A percentile compares a stretch with the other conserved stretches of the same genome.
These are phyloP conservation scores for Syngnathus floridae DNA, from an alignment of 2,113 vertebrate species.

Conservation along the genomic window DNA sequence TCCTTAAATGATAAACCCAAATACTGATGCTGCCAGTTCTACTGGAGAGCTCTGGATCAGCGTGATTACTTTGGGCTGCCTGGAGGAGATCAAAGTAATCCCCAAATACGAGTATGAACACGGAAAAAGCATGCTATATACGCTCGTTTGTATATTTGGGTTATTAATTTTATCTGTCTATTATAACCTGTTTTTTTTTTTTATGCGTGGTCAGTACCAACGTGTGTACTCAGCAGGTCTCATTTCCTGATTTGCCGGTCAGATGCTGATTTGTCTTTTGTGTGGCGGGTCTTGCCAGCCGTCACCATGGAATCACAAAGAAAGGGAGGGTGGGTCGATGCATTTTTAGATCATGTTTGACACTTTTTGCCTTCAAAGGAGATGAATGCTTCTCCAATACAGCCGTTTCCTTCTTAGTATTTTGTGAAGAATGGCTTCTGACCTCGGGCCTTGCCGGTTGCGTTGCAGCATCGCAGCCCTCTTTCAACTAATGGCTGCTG, in stretches of 20 bases:
- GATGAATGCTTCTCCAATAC: conserved; percentile 33
- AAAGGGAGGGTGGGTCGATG: conserved; percentile 58
- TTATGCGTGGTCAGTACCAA: conserved; percentile 34
- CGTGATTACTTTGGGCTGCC: conserved; percentile 56
- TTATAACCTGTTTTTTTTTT: background rate
- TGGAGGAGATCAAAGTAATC: conserved; percentile 59
- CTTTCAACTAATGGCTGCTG: conserved; percentile 20
- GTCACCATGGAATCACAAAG: conserved; percentile 81
- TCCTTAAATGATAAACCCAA: conserved; percentile 47
- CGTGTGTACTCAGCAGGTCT: conserved; percentile 72
- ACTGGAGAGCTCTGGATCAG: conserved; percentile 54
- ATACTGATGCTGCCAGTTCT: conserved; percentile 44
- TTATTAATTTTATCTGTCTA: background rate
- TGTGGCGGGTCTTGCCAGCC: conserved; percentile 75
- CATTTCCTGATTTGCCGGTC: conserved; percentile 74
- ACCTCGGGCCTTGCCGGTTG: conserved; percentile 16
- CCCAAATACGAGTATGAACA: conserved; percentile 38
- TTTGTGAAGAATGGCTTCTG: background rate
- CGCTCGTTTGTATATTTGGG: background rate
- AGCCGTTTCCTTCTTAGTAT: background rate
- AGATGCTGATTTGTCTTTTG: conserved; percentile 72
- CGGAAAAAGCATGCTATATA: conserved; percentile 19
- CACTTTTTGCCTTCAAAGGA: conserved; percentile 71
- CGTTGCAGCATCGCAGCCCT: conserved; percentile 14
- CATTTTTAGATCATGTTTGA: conserved; percentile 63